Percentiles rank a stretch among this genome's conserved stretches.
These are phyloP conservation scores for Apamea epomidion DNA, from an alignment of 2,888 invertebrate genomes.

Conservation along the genomic window DNA sequence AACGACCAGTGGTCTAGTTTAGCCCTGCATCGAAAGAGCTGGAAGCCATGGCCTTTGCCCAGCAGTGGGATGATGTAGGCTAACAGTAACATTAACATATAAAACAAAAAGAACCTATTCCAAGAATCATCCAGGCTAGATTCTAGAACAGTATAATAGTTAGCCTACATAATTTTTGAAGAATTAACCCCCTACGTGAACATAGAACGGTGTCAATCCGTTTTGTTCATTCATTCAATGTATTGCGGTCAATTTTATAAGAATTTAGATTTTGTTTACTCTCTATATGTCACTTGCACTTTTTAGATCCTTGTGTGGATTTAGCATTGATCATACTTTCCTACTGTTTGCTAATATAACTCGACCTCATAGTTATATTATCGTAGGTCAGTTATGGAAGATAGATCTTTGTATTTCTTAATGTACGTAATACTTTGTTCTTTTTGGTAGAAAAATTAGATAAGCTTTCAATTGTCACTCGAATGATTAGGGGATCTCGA, in stretches of 20 bases:
- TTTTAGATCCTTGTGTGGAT: slow-evolving; percentile 57
- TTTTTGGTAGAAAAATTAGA: not conserved
- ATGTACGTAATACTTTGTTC: not conserved
- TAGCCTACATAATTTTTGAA: not conserved
- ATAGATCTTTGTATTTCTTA: not conserved
- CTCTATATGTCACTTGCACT: slow-evolving; percentile 55
- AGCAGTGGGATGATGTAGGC: too few relatives aligned
- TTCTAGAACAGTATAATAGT: slow-evolving; percentile 20
- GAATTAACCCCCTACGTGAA: slow-evolving; percentile 14
- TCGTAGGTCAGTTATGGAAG: not conserved
- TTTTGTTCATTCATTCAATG: slow-evolving; percentile 49
- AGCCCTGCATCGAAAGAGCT: too few relatives aligned
- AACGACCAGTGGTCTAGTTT: too few relatives aligned
- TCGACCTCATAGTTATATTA: not conserved
- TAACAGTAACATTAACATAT: not conserved
- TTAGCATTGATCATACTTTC: slow-evolving; percentile 12
- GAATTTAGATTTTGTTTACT: slow-evolving; percentile 58
- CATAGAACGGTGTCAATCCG: slow-evolving; percentile 8
- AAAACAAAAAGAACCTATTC: slow-evolving; percentile 9
- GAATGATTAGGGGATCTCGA: not conserved
- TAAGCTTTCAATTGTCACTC: too few relatives aligned
- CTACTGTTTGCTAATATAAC: slow-evolving; percentile 13
- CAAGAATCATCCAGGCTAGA: not conserved
- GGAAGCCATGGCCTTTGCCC: too few relatives aligned
- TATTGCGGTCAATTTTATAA: slow-evolving; percentile 56